Evolutionary conservation across 2,888 invertebrate genomes (phyloP).

Genomic region (Sinopyrophorus schimmeli): DNA sequence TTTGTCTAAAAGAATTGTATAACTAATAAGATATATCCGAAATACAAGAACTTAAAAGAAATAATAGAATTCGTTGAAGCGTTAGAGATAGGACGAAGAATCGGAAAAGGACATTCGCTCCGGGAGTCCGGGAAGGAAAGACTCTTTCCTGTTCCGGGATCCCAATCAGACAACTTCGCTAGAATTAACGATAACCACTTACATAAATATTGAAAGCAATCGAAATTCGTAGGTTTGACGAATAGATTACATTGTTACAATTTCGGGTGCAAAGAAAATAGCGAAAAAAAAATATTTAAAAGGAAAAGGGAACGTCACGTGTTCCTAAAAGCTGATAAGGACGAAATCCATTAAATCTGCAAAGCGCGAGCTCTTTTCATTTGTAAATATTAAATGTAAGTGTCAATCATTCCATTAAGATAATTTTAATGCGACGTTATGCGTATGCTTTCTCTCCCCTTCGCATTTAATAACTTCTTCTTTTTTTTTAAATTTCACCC

Average conservation of each 20-base stretch:
- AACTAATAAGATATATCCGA: constrained; percentile 5
- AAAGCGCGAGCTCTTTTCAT: constrained; percentile 36
- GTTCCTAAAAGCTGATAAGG: constrained; percentile 41
- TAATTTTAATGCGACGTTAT: constrained; percentile 45
- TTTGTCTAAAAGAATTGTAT: too few relatives aligned
- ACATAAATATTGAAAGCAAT: constrained; percentile 22
- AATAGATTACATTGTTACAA: neutral
- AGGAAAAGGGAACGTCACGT: constrained; percentile 14
- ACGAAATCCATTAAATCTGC: constrained; percentile 48
- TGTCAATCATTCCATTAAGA: constrained; percentile 54
- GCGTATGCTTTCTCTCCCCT: constrained; percentile 38
- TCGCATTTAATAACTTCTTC: neutral
- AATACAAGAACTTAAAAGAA: constrained; percentile 31
- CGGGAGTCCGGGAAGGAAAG: constrained; percentile 56
- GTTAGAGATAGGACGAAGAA: constrained; percentile 47
- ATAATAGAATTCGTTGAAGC: constrained; percentile 44
- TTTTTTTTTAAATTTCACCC: constrained; percentile 1
- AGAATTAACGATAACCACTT: constrained; percentile 30
- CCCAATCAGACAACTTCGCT: constrained; percentile 49
- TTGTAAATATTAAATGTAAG: constrained; percentile 45
- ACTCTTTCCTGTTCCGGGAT: constrained; percentile 55
- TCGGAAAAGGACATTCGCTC: constrained; percentile 55
- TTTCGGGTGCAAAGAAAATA: too few relatives aligned
- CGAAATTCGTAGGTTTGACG: neutral
- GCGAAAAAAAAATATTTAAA: constrained; percentile 10